Evolutionary conservation across 2,888 invertebrate genomes (phyloP).

Genomic region (Ophion ellenae): DNA sequence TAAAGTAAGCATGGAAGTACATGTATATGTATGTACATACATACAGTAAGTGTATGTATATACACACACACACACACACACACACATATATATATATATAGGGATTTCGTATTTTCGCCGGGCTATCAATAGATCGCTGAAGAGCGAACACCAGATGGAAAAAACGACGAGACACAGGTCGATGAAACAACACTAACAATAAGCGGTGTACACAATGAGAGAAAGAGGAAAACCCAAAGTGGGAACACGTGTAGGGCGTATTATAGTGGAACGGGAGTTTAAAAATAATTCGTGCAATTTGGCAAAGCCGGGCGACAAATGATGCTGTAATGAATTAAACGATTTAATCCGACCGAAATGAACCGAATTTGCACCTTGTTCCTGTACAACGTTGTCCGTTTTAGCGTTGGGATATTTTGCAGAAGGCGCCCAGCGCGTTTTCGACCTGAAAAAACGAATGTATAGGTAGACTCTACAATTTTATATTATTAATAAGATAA

Average conservation of each 20-base stretch:
- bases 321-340: neutral
- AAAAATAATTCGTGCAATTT: neutral
- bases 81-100: neutral
- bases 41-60: no score
- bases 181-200: neutral
- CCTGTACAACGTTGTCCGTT: no score
- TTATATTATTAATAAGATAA: no score
- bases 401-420: no score
- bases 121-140: constrained; percentile 30
- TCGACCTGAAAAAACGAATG: no score
- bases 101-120: neutral
- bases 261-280: neutral
- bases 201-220: neutral
- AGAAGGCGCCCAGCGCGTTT: no score
- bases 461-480: no score
- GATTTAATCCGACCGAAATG: neutral
- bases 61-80: no score
- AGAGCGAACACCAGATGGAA: constrained; percentile 34
- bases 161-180: neutral
- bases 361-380: no score
- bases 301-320: neutral
- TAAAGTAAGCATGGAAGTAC: no score
- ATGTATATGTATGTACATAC: no score
- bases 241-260: neutral
- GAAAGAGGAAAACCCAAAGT: neutral